Base-by-base conservation (phyloP, 2,888 invertebrate species). In the Pardosa pseudoannulata region DNA sequence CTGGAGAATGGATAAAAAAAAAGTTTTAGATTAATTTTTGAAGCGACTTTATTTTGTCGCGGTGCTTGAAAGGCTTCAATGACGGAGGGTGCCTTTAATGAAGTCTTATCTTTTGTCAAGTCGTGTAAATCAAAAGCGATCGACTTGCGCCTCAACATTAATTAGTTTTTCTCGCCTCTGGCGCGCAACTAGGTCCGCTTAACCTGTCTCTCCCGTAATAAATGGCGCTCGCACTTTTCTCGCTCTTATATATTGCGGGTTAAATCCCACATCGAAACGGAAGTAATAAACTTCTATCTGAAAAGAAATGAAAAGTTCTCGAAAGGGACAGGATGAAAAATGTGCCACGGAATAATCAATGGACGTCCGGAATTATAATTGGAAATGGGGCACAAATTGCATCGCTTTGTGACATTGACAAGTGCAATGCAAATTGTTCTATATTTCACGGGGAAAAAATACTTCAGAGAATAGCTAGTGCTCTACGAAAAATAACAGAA, bases 71-170 rank as follows among this genome's bases (percentile, higher is more conserved):
- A 41, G 65, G n/a, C 75, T 70, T 50, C 56, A 65, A 71, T 67
- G 73, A 50, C 67, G 46, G 32, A 7, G 31, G 50, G 13, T 41
- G n/a, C n/a, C 28, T 76, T 82, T 76, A 82, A 82, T 76, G 75
- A 82, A 82, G 64, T 76, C 70, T 82, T 82, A 82, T 76, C 71
- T 76, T 64, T 70, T 76, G 75, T 56, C 76, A 71, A 31, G 62
- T 46, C 75, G 13, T 64, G 41, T 82, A 82, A 82, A 82, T 82
- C 82, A 82, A 82, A 76, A n/a, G 41, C 71, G 41, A 82, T 82
- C 62, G 82, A 82, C 64, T 65, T 76, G 72, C 31, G 16, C 70
- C 32, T 39, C 62, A 62, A 46, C 75, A 82, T 82, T 82, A 82
- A 82, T 82, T 82, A 76, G 75, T 62, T 71, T 75, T 50, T 56